Evolutionary conservation across 2,888 invertebrate species (phyloP), one percentile per base, ranked within the genome.

Genomic region (Trissoscelio sp.): DNA sequence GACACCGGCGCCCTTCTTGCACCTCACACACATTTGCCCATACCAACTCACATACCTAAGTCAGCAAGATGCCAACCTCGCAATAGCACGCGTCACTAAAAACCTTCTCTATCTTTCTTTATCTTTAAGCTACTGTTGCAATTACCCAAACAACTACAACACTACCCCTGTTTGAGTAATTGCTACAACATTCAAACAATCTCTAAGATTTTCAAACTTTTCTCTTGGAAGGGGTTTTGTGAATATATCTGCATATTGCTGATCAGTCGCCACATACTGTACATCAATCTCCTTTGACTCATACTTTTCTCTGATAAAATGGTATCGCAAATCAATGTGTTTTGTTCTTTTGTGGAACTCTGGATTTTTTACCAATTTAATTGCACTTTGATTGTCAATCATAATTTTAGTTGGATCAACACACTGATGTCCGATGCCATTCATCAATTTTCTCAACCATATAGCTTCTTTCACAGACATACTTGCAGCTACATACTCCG

Each of bases 331-430:
- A 31, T 79, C 72, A 1, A 64, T 34, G 14, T 72, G 72, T 14
- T 72, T 79, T 1, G 58, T 72, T 1, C 64, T 37, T n/a, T 64
- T 57, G 9, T 79, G 72, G 9, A 57, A 79, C 7, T 64, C 72
- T 0, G 72, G 78, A n/a, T 78, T 78, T 24, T 79, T 82, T 37
- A 48, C n/a, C 1, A 64, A n/a, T 2, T 16, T 18, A 3, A 66
- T 37, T 4, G 64, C 34, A n/a, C 37, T 53, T 12, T 67, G 53
- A 67, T 67, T 67, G 28, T 60, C 42, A 0, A 60, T 44, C 5
- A 3, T 1, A 18, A 69, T 12, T 1, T 3, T 2, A 6, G 14
- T 57, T 11, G 55, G 18, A 4, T 7, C 16, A 16, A n/a, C 9
- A 55, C 42, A 42, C 31, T 20, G 53, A 20, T 53, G 53, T 44